Conservation (phyloP, 1,140 invertebrate genomes). For the Dendrolimus kikuchii region DNA sequence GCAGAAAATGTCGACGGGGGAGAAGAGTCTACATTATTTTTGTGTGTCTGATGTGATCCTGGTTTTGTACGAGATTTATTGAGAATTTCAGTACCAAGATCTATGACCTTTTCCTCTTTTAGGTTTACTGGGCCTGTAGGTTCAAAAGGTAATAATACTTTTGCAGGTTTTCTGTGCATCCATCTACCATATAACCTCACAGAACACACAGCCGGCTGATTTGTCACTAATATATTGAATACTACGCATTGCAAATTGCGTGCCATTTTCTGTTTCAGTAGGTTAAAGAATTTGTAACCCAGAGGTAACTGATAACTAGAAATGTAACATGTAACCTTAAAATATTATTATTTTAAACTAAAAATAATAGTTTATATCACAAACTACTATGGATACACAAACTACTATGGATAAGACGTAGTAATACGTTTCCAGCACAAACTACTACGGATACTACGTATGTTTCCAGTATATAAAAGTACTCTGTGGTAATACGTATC, state of each 20-base stretch:
- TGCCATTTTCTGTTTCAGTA: constrained; percentile 21
- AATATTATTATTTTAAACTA: too few relatives aligned
- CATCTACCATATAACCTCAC: constrained; percentile 47
- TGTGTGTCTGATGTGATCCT: constrained; percentile 7
- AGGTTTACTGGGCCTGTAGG: constrained; percentile 28
- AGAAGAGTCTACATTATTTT: constrained; percentile 2
- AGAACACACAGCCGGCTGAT: constrained; percentile 12
- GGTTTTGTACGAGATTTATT: constrained; percentile 20
- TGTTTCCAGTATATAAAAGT: too few relatives aligned
- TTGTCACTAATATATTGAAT: constrained; percentile 11
- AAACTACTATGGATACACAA: too few relatives aligned
- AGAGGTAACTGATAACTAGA: too few relatives aligned
- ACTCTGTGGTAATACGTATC: too few relatives aligned
- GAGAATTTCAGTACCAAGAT: constrained; percentile 27
- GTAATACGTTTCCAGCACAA: too few relatives aligned
- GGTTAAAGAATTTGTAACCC: too few relatives aligned
- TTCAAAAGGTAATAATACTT: constrained; percentile 49
- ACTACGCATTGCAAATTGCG: constrained; percentile 21
- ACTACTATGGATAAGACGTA: too few relatives aligned
- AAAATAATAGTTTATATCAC: too few relatives aligned
- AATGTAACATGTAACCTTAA: too few relatives aligned
- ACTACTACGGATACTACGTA: too few relatives aligned
- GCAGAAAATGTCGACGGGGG: constrained; percentile 2
- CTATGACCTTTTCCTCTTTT: constrained; percentile 57
- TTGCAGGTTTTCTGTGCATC: constrained; percentile 49